These are phyloP conservation scores for Pycnonotus jocosus DNA, from an alignment of 2,113 vertebrate species.

Conservation along the genomic window DNA sequence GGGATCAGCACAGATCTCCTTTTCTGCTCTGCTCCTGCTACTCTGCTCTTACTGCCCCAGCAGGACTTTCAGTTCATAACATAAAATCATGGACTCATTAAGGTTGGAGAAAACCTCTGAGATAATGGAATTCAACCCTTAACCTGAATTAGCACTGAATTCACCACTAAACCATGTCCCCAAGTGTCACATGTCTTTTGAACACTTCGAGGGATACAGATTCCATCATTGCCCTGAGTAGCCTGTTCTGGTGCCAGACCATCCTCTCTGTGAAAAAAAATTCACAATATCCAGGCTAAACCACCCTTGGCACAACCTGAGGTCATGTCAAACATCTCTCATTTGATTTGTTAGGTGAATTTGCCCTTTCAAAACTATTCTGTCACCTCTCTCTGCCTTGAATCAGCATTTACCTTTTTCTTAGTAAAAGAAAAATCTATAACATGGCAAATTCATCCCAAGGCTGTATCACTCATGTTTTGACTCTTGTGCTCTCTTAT, in stretches of 20 bases:
- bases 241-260: not conserved
- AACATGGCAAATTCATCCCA: not conserved
- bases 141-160: not conserved
- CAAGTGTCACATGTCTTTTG: not conserved
- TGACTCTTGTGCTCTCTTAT: not conserved
- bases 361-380: not conserved
- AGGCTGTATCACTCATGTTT: not conserved
- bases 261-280: not conserved
- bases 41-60: not conserved
- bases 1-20: not conserved
- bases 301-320: not conserved
- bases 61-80: not conserved
- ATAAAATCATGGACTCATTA: not conserved
- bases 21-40: not conserved
- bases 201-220: not conserved
- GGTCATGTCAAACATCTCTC: not conserved
- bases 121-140: not conserved
- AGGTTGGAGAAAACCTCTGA: too few relatives aligned
- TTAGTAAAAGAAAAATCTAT: not conserved
- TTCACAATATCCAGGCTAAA: not conserved
- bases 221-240: too few relatives aligned
- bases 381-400: not conserved
- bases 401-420: not conserved
- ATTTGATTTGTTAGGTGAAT: not conserved
- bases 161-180: not conserved